Base-by-base conservation (phyloP, 2,888 invertebrate species). In the Penaeus monodon region DNA sequence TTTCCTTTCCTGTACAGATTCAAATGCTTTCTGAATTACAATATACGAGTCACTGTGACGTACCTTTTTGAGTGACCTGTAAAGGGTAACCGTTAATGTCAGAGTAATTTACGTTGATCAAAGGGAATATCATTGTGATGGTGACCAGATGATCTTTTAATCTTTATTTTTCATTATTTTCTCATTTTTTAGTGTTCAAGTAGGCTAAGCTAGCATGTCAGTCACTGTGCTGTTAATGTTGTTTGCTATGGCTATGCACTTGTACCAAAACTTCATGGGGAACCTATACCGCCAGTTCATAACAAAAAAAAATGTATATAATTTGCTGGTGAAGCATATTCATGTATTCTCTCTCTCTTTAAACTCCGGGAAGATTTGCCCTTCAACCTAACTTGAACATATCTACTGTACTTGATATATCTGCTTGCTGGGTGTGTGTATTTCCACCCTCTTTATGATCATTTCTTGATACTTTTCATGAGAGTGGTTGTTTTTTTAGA, bases 191-290 rank as follows among this genome's bases (percentile, higher is more conserved):
- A 64, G 78, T 64, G 33, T 64, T 24, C 33, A 73, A 22, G 20
- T 82, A 82, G 82, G 74, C 57, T 82, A 82, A 82, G 82, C 73
- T 82, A 82, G 74, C 82, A 74, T 82, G 74, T 38, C 82, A 76
- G 38, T 82, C 82, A 82, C 82, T 82, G 74, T 82, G 74, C 64
- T 82, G 64, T 82, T 70, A 70, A 68, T 82, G 74, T 63, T 65
- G 81, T 73, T 63, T 82, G 81, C 73, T 82, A 70, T 73, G 73
- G 81, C 73, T 73, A 33, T 57, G 73, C 81, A 73, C 81, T 82
- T 63, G 63, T 76, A 76, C 44, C 49, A 38, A 76, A 76, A 73
- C 22, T 33, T 38, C 33, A 38, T 38, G 73, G 73, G 38, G 57
- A 57, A 57, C 57, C 57, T 57, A 57, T 57, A 57, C 57, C 57